Base-by-base conservation (phyloP, 2,797 vertebrate genomes). In the Onychomys arenicola region DNA sequence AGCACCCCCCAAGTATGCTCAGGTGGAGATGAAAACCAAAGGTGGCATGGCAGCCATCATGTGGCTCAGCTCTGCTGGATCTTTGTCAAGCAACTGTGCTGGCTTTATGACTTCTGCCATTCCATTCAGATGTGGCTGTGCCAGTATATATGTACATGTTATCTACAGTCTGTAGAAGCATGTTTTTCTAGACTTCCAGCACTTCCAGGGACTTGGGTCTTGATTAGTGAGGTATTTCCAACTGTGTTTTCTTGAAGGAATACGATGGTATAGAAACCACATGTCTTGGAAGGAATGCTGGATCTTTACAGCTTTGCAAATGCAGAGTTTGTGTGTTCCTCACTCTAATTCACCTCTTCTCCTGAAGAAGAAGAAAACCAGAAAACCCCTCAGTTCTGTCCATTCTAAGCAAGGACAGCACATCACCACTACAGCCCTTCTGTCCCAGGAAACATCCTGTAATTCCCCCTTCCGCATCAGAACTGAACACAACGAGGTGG, bases 371-470 rank as follows among this genome's bases (percentile, higher is more conserved):
- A 32, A n/a, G n/a, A n/a, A n/a, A n/a, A n/a, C n/a, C n/a, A n/a
- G 25, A 65, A 67, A 93, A 83, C 32, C 69, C 52, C 25, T 90
- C 85, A 63, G 55, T n/a, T 93, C 83, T 94, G 52, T 81, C 85
- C 40, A 25, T 57, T 46, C 85, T 59, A 52, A 91, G 43, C 73
- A 49, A 93, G 73, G 81, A 95, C 90, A 85, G n/a, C 46, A 76
- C 29, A 43, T 93, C 80, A 61, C 93, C 78, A 81, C 78, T 29
- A 29, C 49, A 75, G 10, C 77, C 57, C 78, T 91, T 96, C 86
- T 95, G 75, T 89, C 93, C 65, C 55, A 89, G 90, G 83, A 94
- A 96, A 93, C 96, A 90, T 84, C 80, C 80, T 96, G 83, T 88
- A 55, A 96, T 73, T 76, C 63, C 59, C 69, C 57, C 80, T 71